A percentile compares a stretch with the other conserved stretches of the same genome.
Evolutionary conservation across 2,113 vertebrate species (phyloP).

Genomic region (Phainopepla nitens): DNA sequence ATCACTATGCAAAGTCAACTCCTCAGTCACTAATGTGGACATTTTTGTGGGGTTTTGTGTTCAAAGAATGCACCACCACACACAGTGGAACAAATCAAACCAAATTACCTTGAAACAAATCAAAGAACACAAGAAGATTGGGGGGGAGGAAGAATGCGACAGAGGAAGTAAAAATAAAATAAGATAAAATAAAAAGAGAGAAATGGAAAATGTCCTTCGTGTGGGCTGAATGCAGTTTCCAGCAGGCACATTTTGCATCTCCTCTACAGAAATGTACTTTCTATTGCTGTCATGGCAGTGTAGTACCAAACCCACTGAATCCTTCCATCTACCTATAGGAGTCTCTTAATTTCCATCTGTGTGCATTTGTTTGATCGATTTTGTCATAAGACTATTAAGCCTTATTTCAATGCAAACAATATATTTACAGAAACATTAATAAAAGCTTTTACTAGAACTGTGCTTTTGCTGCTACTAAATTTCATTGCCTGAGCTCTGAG

Average conservation of each 20-base stretch:
- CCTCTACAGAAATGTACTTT: neutral
- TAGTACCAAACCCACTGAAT: neutral
- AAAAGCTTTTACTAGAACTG: neutral
- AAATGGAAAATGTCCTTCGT: neutral
- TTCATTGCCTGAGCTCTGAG: neutral
- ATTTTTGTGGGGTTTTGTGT: neutral
- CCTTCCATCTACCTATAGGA: neutral
- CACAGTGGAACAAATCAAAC: neutral
- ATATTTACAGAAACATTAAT: neutral
- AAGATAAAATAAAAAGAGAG: neutral
- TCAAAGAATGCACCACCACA: neutral
- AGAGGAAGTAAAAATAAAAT: neutral
- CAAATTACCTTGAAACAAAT: neutral
- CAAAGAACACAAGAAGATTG: neutral
- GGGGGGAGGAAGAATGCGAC: rapidly evolving
- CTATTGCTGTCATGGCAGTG: neutral
- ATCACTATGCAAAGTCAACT: neutral
- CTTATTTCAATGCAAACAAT: neutral
- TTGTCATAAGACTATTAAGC: neutral
- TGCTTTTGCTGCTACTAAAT: slow-evolving; percentile 5
- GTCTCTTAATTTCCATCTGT: neutral
- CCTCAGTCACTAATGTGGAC: neutral
- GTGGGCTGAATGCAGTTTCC: neutral
- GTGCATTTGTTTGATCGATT: neutral
- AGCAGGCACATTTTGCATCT: neutral